phyloP scores from a whole-genome alignment of 1,140 invertebrate genomes.

The Drosophila leontia region DNA sequence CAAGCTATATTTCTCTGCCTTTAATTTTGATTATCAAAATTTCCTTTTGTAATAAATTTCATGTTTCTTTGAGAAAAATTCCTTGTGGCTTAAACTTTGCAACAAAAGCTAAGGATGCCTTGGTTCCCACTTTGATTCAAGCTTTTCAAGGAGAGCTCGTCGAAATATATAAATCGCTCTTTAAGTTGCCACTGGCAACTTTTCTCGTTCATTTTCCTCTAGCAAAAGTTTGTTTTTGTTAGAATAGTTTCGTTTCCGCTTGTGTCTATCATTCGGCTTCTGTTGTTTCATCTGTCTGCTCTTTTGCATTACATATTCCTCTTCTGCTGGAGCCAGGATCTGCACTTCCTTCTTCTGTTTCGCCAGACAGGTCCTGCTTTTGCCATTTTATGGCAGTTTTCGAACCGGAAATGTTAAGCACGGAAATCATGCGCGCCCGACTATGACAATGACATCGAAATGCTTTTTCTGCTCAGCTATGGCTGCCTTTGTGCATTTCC shows the following conservation, averaged over 20 bases:
- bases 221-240: constrained; percentile 44
- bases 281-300: constrained; percentile 52
- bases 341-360: constrained; percentile 3
- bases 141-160: background rate
- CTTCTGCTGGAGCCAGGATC: constrained; percentile 17
- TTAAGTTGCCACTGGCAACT: constrained; percentile 32
- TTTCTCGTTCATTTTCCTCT: constrained; percentile 36
- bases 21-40: constrained; percentile 3
- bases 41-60: background rate
- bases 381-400: constrained; percentile 71
- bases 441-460: constrained; percentile 35
- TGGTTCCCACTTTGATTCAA: constrained; percentile 29
- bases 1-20: background rate
- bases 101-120: constrained; percentile 14
- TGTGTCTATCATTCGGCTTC: constrained; percentile 43
- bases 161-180: constrained; percentile 27
- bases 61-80: background rate
- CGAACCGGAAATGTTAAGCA: constrained; percentile 76
- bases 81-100: constrained; percentile 22
- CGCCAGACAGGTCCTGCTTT: background rate
- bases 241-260: constrained; percentile 46
- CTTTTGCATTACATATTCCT: constrained; percentile 38
- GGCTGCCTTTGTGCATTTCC: constrained; percentile 27
- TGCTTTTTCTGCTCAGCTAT: constrained; percentile 8
- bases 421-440: constrained; percentile 73